Evolutionary conservation across 2,113 vertebrate genomes (phyloP).

Genomic region (Nipponia nippon): DNA sequence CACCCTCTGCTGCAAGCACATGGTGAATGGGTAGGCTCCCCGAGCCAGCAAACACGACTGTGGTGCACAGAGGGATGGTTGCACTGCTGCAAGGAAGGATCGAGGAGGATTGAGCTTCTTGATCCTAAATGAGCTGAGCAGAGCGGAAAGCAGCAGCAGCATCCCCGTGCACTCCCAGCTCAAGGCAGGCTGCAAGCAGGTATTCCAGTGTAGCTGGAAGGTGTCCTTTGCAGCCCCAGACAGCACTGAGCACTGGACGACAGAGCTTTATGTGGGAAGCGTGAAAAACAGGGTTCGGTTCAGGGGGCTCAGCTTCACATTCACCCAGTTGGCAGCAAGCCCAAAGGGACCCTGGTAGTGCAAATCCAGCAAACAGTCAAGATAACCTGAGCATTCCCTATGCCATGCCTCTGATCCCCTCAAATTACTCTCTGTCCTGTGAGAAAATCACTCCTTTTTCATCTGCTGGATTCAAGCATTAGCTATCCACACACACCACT

Average conservation of each 20-base stretch:
- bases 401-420: background rate
- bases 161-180: background rate
- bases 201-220: background rate
- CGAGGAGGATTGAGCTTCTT: background rate
- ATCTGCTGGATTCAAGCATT: background rate
- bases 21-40: background rate
- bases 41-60: rapidly evolving
- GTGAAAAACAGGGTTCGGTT: background rate
- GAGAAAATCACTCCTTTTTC: background rate
- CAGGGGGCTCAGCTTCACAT: rapidly evolving
- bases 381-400: background rate
- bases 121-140: background rate
- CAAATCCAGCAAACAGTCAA: background rate
- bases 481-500: background rate
- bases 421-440: background rate
- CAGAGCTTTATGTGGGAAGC: background rate
- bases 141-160: background rate
- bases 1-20: background rate
- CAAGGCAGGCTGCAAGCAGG: background rate
- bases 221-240: background rate
- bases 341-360: background rate
- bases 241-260: background rate
- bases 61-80: background rate
- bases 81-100: background rate
- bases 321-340: background rate